These are phyloP conservation scores for Nerophis ophidion DNA, from an alignment of 2,113 vertebrate species.

Conservation along the genomic window DNA sequence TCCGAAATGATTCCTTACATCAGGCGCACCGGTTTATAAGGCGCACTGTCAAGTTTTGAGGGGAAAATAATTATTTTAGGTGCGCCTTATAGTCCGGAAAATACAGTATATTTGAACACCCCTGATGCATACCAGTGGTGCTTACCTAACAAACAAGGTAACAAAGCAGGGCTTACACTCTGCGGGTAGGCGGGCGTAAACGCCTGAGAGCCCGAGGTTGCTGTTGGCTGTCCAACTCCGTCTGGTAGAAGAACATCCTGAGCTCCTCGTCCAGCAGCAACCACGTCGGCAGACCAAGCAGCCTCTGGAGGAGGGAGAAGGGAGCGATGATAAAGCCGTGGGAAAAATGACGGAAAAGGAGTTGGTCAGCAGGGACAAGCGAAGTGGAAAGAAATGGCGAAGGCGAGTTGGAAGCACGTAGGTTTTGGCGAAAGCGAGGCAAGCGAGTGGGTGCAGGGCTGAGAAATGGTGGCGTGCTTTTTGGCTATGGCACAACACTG, in stretches of 20 bases:
- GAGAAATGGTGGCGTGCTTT: conserved; percentile 49
- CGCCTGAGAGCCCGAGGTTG: conserved; percentile 79
- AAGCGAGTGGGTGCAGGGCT: conserved; percentile 44
- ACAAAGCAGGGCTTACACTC: conserved; percentile 58
- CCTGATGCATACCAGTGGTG: too few species aligned
- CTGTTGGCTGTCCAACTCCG: conserved; percentile 75
- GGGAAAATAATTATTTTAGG: too few species aligned
- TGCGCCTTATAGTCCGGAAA: too few species aligned
- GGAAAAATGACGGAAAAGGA: neutral
- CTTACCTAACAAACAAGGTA: neutral
- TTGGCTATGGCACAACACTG: conserved; percentile 40
- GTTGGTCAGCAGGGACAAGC: neutral
- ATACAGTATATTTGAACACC: too few species aligned
- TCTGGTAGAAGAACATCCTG: conserved; percentile 93
- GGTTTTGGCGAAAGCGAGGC: conserved; percentile 50
- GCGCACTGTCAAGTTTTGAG: too few species aligned
- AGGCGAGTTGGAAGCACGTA: conserved; percentile 34
- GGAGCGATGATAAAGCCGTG: neutral
- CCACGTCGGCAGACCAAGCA: conserved; percentile 82
- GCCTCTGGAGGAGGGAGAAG: conserved; percentile 38
- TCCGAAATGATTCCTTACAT: too few species aligned
- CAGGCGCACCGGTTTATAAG: too few species aligned
- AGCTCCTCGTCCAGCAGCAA: conserved; percentile 82
- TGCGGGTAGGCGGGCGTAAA: conserved; percentile 81
- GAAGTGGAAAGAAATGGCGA: conserved; percentile 11